Conservation (phyloP, 2,888 invertebrate genomes). For the Plemyria rubiginata region DNA sequence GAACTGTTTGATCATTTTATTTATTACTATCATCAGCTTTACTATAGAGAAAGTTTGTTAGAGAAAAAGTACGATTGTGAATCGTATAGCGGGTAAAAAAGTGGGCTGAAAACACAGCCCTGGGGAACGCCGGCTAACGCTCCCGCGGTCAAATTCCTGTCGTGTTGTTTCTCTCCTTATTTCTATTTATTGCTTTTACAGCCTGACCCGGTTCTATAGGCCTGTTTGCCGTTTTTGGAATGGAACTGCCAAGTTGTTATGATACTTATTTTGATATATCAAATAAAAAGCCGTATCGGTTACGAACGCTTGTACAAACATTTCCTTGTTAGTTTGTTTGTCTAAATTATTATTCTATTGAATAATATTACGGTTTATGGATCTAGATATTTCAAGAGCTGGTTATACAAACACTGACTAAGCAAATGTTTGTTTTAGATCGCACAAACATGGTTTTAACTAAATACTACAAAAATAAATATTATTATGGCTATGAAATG, state of each 20-base stretch:
- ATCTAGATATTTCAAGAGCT: neutral
- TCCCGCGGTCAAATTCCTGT: constrained; percentile 28
- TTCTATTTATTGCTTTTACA: constrained; percentile 39
- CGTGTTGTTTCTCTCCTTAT: constrained; percentile 38
- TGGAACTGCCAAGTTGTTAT: constrained; percentile 30
- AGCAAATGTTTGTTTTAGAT: constrained; percentile 14
- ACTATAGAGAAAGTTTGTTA: constrained; percentile 37
- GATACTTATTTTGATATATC: constrained; percentile 32
- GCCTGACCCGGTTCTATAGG: constrained; percentile 27
- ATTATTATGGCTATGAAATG: neutral
- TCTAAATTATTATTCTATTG: neutral
- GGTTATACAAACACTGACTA: constrained; percentile 2
- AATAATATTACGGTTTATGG: neutral
- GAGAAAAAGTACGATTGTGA: constrained; percentile 37
- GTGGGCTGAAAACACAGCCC: constrained; percentile 47
- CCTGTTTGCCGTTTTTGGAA: constrained; percentile 32
- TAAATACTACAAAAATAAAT: constrained; percentile 10
- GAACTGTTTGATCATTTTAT: constrained; percentile 40
- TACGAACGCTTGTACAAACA: constrained; percentile 2
- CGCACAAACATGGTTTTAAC: constrained; percentile 3
- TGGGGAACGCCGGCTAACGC: constrained; percentile 43
- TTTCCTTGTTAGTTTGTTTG: constrained; percentile 9
- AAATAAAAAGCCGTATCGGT: constrained; percentile 2
- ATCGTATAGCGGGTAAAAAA: constrained; percentile 41
- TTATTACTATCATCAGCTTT: constrained; percentile 39